Percentiles rank a stretch among this genome's conserved stretches.
These are phyloP conservation scores for Ibidorhyncha struthersii DNA, from an alignment of 2,113 vertebrate species.

Conservation along the genomic window DNA sequence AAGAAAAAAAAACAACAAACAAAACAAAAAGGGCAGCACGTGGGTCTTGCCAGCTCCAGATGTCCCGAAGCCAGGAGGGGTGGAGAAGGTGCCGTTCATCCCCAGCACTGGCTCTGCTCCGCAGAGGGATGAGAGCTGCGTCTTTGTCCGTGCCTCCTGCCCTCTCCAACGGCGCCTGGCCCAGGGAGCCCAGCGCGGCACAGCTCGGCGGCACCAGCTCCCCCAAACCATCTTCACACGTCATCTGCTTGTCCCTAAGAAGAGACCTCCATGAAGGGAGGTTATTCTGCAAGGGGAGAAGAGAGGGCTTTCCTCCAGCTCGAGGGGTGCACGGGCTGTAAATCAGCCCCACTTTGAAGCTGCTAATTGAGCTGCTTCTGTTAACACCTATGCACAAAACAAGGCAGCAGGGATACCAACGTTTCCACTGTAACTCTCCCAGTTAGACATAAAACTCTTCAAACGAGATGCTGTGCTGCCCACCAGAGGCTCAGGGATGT, in stretches of 20 bases:
- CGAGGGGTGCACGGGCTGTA: neutral
- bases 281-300: neutral
- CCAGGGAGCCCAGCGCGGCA: neutral
- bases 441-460: neutral
- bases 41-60: too few relatives aligned
- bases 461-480: accelerated
- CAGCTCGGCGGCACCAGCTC: neutral
- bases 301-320: neutral
- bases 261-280: accelerated
- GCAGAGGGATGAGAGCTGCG: accelerated
- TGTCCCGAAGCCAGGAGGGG: neutral
- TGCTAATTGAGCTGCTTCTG: neutral
- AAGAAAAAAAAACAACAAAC: neutral
- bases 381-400: too few relatives aligned
- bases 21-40: accelerated
- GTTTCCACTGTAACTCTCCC: neutral
- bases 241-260: neutral
- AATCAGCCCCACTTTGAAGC: neutral
- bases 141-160: neutral
- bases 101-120: too few relatives aligned
- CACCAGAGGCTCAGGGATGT: neutral
- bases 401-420: accelerated
- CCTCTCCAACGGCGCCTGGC: accelerated
- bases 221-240: neutral
- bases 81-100: too few relatives aligned